Percentiles rank a stretch among this genome's conserved stretches.
Conservation (phyloP, 2,113 vertebrate genomes). For the Oreochromis tanganicae region DNA sequence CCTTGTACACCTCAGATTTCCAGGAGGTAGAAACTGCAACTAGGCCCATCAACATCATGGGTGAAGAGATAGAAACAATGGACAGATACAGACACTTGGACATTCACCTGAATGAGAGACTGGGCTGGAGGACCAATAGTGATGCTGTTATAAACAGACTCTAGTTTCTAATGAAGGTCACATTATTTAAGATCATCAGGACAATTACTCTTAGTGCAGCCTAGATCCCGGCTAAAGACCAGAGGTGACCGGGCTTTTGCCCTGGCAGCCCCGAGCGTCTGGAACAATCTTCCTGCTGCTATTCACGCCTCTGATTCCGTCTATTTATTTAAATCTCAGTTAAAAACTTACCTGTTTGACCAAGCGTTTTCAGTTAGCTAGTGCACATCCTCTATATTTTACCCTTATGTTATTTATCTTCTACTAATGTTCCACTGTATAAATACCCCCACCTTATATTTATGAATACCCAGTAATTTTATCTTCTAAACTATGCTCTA, state of each 20-base stretch:
- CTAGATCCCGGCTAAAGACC: neutral
- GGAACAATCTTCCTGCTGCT: neutral
- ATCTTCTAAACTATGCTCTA: neutral
- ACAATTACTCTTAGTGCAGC: neutral
- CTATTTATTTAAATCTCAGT: neutral
- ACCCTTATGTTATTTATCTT: neutral
- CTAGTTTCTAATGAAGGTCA: too few species aligned
- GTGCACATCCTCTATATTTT: neutral
- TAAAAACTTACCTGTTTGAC: neutral
- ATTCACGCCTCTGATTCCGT: neutral
- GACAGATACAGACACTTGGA: too few species aligned
- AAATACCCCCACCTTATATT: neutral
- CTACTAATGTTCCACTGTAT: neutral
- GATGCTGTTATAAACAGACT: too few species aligned
- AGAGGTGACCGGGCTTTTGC: neutral
- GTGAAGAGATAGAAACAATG: too few species aligned
- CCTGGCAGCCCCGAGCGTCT: neutral
- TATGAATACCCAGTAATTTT: neutral
- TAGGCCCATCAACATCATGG: too few species aligned
- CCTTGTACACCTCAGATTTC: too few species aligned
- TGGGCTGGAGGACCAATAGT: too few species aligned
- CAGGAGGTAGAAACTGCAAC: too few species aligned
- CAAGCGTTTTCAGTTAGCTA: neutral
- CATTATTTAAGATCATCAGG: neutral
- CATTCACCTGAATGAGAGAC: too few species aligned